Base-by-base conservation (phyloP, 2,113 vertebrate genomes). In the Poicephalus meyeri region DNA sequence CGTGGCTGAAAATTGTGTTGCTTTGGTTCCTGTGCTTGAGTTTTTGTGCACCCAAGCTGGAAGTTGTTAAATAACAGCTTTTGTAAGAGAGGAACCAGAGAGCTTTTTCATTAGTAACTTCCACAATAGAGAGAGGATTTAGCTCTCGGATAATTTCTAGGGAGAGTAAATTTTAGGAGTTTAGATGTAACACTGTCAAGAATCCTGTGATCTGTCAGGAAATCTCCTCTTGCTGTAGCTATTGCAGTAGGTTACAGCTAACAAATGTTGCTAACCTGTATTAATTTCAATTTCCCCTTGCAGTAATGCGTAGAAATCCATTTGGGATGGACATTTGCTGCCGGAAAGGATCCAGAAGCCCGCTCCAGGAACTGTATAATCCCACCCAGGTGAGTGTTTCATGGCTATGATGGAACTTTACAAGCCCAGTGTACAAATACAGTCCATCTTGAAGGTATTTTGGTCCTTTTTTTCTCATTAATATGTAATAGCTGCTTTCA, bases 221-320 rank as follows among this genome's bases (percentile, higher is more conserved):
- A 66, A 78, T 80, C 18, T 58, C 55, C 82, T 66, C 29, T 81
- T 53, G 16, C 47, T 91, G 10, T 85, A 42, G 31, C 4, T 87
- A 35, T n/a, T 93, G 60, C 66, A 66, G 3, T 82, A 90, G 28
- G n/a, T 64, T 79, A 8, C 46, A 65, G 73, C 58, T 76, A 85
- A n/a, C 26, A 42, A 80, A 7, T 79, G 56, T 88, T 37, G 26
- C 91, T 91, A 78, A 70, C 64, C 65, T 84, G 91, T 97, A 89
- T 90, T 64, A 72, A 94, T 94, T 94, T 96, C 78, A 77, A 65
- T 58, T 98, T 97, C 97, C 97, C 89, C 96, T 97, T 90, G 49
- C 98, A 99, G 99, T 99, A 97, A 99, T 99, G 98, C 98, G 98
- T 97, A 98, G 99, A 97, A 99, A 99, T 98, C 98, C 99, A 49